Percentiles rank a stretch among this genome's conserved stretches.
Conservation (phyloP, 2,888 invertebrate species). For the Prosopocoilus inquinatus region DNA sequence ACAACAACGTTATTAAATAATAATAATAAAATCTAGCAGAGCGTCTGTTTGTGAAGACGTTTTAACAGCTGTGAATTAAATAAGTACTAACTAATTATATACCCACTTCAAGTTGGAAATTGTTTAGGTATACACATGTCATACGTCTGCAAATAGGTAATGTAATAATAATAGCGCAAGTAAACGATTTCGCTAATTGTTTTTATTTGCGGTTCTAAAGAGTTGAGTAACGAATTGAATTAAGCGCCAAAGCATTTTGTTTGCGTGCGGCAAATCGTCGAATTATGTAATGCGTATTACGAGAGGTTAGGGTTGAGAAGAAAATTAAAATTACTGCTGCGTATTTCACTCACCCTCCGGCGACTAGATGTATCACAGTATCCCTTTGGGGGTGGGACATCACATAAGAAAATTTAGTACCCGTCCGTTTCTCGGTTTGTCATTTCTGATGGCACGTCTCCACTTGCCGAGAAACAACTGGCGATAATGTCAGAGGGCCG, state of each 20-base stretch:
- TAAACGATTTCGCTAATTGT: neutral
- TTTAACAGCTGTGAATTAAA: no score
- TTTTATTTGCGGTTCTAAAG: neutral
- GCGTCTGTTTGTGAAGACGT: no score
- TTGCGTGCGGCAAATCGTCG: slow-evolving; percentile 6
- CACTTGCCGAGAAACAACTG: slow-evolving; percentile 7
- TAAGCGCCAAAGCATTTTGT: slow-evolving; percentile 16
- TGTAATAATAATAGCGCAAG: no score
- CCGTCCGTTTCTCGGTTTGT: slow-evolving; percentile 9
- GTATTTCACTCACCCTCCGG: slow-evolving; percentile 81
- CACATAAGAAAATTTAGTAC: slow-evolving; percentile 31
- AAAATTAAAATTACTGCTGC: slow-evolving; percentile 22
- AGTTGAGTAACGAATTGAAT: slow-evolving; percentile 5
- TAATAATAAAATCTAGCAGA: no score
- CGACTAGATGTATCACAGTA: slow-evolving; percentile 89
- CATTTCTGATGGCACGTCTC: slow-evolving; percentile 14
- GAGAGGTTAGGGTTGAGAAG: slow-evolving; percentile 18
- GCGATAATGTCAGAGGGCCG: slow-evolving; percentile 8
- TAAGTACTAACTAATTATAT: no score
- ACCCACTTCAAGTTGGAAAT: no score
- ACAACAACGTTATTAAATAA: no score
- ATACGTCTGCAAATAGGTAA: no score
- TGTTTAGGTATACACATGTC: no score
- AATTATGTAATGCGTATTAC: slow-evolving; percentile 12
- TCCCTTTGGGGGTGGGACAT: slow-evolving; percentile 71